Base-by-base conservation (phyloP, 2,888 invertebrate species). In the Drosophila quasianomalipes region DNA sequence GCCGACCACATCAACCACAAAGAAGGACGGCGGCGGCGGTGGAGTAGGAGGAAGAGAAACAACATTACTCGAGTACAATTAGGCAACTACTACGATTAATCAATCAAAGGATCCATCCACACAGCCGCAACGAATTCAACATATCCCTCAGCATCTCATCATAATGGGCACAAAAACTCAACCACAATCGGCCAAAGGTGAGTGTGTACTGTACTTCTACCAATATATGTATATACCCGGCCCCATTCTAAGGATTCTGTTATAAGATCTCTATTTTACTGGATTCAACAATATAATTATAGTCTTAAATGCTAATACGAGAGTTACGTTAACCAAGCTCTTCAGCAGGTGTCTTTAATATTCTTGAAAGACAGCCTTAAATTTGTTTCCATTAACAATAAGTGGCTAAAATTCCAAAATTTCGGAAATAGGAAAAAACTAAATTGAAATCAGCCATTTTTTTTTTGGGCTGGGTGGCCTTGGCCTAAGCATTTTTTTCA, bases 91-190 rank as follows among this genome's bases (percentile, higher is more conserved):
- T 3, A 19, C 26, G 19, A 37, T 26, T 55, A 37, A 37, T 26
- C 19, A 37, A 37, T 39, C 26, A 19, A 37, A 55, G 26, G 12
- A 55, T 37, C 12, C 19, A 37, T 47, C 26, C 19, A 28, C 19
- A 19, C 31, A 26, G 37, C 47, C 14, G 37, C 52, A 37, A 28
- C 41, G 26, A 14, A 49, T 26, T 35, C 16, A 26, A 30, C 44
- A 54, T 22, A 44, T 53, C 44, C 22, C 28, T 51, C 44, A 59
- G 58, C 61, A 81, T 64, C 54, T 77, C 59, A 47, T 81, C 92
- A 92, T 83, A 86, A 92, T 92, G 92, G 92, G 92, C 84, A 92
- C 88, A 90, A 92, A 92, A 91, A 92, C 92, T 78, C 91, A 92
- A 77, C 92, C 92, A 44, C 92, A 92, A 81, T 74, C 85, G 81